phyloP scores from a whole-genome alignment of 2,113 vertebrate species.

The Zosterops japonicus region DNA sequence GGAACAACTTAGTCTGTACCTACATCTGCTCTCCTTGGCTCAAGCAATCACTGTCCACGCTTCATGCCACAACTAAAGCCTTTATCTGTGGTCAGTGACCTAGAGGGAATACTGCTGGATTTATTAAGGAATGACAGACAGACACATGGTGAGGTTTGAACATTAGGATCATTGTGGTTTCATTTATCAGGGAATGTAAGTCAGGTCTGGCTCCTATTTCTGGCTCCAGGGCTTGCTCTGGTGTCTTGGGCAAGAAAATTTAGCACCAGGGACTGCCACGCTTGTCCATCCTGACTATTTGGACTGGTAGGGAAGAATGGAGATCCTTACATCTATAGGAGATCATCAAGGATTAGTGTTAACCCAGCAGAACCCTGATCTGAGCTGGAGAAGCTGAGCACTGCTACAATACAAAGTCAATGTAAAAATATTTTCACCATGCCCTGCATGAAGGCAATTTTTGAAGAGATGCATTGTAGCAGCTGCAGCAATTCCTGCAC shows the following conservation, averaged over 20 bases:
- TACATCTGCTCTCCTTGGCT: neutral
- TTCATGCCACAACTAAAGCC: neutral
- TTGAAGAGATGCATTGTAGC: neutral
- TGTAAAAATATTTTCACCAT: neutral
- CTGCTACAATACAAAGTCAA: neutral
- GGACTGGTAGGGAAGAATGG: neutral
- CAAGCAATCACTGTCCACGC: neutral
- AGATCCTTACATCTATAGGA: neutral
- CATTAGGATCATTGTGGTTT: conserved; percentile 5
- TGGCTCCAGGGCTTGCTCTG: neutral
- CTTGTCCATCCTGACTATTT: neutral
- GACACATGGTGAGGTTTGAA: neutral
- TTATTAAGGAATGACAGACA: neutral
- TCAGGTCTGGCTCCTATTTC: neutral
- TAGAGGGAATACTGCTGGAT: neutral
- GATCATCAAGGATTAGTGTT: neutral
- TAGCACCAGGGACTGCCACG: neutral
- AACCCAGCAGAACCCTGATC: neutral
- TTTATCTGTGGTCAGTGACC: neutral
- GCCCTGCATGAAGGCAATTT: neutral
- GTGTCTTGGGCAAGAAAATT: neutral
- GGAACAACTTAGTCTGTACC: neutral
- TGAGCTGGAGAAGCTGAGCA: neutral
- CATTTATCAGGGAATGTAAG: neutral
- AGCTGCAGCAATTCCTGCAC: neutral